Conservation (phyloP, 35 echinoderm and acorn worm species). For the Anneissia japonica region DNA sequence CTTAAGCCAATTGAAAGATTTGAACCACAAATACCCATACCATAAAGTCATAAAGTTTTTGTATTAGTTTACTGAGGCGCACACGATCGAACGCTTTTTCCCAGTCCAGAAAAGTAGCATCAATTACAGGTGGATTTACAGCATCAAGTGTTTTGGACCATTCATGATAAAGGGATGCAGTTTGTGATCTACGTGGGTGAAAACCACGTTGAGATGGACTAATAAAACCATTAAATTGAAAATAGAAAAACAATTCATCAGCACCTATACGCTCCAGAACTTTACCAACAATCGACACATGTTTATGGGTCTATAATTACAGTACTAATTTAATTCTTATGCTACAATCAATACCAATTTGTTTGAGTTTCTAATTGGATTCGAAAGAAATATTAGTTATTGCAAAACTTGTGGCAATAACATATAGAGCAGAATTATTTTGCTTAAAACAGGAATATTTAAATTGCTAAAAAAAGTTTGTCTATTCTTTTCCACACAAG, state of each 20-base stretch:
- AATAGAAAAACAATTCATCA: too few species aligned
- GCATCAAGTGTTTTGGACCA: conserved; percentile 34
- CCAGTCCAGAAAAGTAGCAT: conserved; percentile 49
- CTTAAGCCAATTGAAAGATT: too few species aligned
- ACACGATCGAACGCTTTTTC: conserved; percentile 56
- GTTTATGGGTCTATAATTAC: background rate
- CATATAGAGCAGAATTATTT: too few species aligned
- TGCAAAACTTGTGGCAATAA: too few species aligned
- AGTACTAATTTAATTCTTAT: too few species aligned
- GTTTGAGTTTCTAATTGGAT: too few species aligned
- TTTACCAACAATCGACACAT: background rate
- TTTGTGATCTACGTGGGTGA: conserved; percentile 21
- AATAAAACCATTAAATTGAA: background rate
- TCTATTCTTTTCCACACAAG: too few species aligned
- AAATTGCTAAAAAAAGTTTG: too few species aligned
- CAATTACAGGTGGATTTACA: conserved; percentile 11
- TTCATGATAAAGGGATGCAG: conserved; percentile 35
- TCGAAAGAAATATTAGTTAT: too few species aligned
- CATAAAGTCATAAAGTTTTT: conserved; percentile 21
- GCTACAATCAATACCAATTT: too few species aligned
- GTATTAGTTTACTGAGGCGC: conserved; percentile 24
- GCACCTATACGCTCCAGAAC: background rate
- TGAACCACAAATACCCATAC: too few species aligned
- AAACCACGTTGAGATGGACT: background rate
- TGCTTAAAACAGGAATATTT: too few species aligned